Conservation (phyloP, 2,113 vertebrate genomes). For the Rousettus leschenaultii region DNA sequence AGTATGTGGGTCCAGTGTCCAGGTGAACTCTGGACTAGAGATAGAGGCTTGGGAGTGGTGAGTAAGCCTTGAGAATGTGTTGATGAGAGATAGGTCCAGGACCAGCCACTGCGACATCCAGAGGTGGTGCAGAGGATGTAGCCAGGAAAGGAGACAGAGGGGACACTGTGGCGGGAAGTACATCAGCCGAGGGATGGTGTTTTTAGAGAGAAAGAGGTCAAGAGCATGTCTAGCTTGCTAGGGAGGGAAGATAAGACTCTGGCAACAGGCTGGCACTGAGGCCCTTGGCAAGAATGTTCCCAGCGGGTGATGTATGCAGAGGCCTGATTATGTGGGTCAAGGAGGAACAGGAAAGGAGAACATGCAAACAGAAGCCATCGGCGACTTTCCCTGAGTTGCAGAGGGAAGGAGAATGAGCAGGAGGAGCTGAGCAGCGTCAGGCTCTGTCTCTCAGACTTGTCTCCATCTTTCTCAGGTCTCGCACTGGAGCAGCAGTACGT, state of each 20-base stretch:
- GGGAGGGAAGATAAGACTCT: not conserved
- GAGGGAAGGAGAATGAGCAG: not conserved
- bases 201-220: not conserved
- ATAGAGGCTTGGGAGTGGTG: not conserved
- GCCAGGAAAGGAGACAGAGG: not conserved
- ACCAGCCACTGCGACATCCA: not conserved
- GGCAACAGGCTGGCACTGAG: not conserved
- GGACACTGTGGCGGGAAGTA: not conserved
- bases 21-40: not conserved
- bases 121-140: too few relatives aligned
- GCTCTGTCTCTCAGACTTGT: not conserved
- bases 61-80: not conserved
- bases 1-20: not conserved
- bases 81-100: not conserved
- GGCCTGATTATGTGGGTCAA: not conserved
- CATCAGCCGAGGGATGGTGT: rapidly evolving
- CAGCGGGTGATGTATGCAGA: not conserved
- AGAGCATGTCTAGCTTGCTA: not conserved
- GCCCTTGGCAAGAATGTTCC: not conserved
- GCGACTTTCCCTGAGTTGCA: not conserved
- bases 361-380: not conserved
- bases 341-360: not conserved
- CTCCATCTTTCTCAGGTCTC: not conserved
- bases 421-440: not conserved
- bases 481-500: not conserved